phyloP scores from a whole-genome alignment of 2,113 vertebrate species.

The Sisor rabdophorus region DNA sequence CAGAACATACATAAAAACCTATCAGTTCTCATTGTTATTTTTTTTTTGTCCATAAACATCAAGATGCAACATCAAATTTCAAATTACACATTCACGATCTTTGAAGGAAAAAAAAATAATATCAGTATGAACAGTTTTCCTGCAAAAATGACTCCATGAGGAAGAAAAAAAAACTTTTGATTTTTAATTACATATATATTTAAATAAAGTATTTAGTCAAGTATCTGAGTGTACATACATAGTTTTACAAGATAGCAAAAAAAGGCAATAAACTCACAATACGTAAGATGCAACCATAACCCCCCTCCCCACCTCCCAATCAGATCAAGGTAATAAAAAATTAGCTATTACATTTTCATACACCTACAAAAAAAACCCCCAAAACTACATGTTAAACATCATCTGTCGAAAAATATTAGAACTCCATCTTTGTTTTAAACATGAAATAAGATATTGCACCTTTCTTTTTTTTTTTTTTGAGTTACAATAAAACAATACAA shows the following conservation, averaged over 20 bases:
- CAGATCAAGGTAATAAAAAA: conserved; percentile 73
- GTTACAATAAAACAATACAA: conserved; percentile 77
- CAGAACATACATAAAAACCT: conserved; percentile 70
- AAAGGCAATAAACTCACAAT: conserved; percentile 69
- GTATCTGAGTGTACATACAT: conserved; percentile 77
- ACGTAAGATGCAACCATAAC: conserved; percentile 58
- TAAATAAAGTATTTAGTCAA: conserved; percentile 76
- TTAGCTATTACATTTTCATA: conserved; percentile 72
- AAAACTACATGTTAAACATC: conserved; percentile 76
- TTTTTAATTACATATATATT: conserved; percentile 70
- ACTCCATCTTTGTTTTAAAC: conserved; percentile 77
- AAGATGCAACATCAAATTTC: conserved; percentile 83
- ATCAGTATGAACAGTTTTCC: conserved; percentile 73
- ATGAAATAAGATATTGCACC: conserved; percentile 83
- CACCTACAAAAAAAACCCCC: conserved; percentile 59
- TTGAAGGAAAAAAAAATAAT: conserved; percentile 65
- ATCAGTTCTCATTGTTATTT: conserved; percentile 52
- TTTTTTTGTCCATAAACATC: conserved; percentile 63
- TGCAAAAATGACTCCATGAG: conserved; percentile 64
- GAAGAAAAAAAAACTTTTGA: conserved; percentile 46
- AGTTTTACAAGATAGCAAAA: conserved; percentile 77
- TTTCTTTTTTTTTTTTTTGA: conserved; percentile 59
- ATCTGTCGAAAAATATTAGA: conserved; percentile 74
- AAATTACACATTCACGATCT: conserved; percentile 77
- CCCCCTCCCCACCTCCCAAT: conserved; percentile 61